phyloP scores from a whole-genome alignment of 2,113 vertebrate genomes.

The Rhinichthys klamathensis region DNA sequence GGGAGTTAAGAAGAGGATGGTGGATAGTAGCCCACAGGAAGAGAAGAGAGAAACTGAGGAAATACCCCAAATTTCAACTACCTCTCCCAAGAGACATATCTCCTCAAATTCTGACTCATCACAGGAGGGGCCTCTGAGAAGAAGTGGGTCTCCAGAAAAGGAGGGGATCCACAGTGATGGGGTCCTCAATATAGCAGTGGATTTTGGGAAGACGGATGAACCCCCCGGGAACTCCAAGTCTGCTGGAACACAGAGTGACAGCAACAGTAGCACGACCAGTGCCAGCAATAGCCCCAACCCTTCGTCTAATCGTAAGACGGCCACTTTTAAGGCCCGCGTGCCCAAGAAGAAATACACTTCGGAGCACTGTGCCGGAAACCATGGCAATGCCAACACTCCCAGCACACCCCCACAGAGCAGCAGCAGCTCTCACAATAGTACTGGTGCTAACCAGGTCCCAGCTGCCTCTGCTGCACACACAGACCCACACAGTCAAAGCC shows the following conservation, averaged over 20 bases:
- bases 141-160: conserved; percentile 62
- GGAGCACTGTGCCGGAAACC: conserved; percentile 77
- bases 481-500: conserved; percentile 37
- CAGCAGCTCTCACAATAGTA: conserved; percentile 50
- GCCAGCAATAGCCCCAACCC: conserved; percentile 80
- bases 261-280: conserved; percentile 75
- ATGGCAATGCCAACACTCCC: conserved; percentile 67
- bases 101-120: conserved; percentile 69
- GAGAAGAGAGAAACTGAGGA: conserved; percentile 74
- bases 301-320: conserved; percentile 84
- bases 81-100: conserved; percentile 68
- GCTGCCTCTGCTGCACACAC: conserved; percentile 17
- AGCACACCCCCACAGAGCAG: conserved; percentile 51
- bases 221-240: conserved; percentile 73
- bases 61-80: conserved; percentile 68
- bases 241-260: conserved; percentile 66
- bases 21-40: conserved; percentile 66
- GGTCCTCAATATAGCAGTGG: conserved; percentile 45
- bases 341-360: conserved; percentile 91
- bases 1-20: conserved; percentile 77
- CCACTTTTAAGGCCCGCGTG: conserved; percentile 87
- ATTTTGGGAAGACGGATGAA: conserved; percentile 59
- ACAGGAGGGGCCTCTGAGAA: conserved; percentile 62
- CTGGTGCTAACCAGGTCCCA: conserved; percentile 48
- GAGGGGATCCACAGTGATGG: conserved; percentile 61